Evolutionary conservation across 2,888 invertebrate species (phyloP).

Genomic region (Troides oblongomaculatus): DNA sequence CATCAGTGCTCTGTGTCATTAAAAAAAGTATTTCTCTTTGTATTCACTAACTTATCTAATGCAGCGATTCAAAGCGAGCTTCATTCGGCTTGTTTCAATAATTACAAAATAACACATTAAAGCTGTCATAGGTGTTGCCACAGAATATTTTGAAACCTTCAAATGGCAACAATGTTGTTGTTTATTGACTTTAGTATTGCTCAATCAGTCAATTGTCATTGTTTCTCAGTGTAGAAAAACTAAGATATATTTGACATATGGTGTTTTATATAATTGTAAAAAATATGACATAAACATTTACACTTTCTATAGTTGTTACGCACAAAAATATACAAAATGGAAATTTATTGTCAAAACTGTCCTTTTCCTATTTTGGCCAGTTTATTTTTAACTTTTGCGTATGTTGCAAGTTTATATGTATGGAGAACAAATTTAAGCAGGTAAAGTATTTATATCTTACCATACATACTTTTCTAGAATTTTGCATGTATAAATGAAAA

Average conservation of each 20-base stretch:
- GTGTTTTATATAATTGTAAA: neutral
- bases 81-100: too few species aligned
- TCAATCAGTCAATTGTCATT: neutral
- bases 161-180: constrained; percentile 4
- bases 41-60: too few species aligned
- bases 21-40: too few species aligned
- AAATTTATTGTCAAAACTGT: constrained; percentile 60
- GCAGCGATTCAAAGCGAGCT: too few species aligned
- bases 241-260: neutral
- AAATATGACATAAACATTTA: constrained; percentile 1
- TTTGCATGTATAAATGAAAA: too few species aligned
- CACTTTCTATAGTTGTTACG: neutral
- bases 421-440: constrained; percentile 89
- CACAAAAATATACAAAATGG: constrained; percentile 37
- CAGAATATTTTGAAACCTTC: neutral
- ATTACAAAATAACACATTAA: too few species aligned
- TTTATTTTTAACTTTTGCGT: constrained; percentile 86
- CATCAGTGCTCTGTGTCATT: too few species aligned
- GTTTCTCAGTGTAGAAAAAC: neutral
- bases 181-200: constrained; percentile 5
- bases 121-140: neutral
- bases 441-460: constrained; percentile 59
- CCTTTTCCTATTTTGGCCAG: constrained; percentile 85
- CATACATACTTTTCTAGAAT: neutral
- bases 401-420: constrained; percentile 93